Conservation (phyloP, 2,113 vertebrate species). For the Scytalopus superciliaris region DNA sequence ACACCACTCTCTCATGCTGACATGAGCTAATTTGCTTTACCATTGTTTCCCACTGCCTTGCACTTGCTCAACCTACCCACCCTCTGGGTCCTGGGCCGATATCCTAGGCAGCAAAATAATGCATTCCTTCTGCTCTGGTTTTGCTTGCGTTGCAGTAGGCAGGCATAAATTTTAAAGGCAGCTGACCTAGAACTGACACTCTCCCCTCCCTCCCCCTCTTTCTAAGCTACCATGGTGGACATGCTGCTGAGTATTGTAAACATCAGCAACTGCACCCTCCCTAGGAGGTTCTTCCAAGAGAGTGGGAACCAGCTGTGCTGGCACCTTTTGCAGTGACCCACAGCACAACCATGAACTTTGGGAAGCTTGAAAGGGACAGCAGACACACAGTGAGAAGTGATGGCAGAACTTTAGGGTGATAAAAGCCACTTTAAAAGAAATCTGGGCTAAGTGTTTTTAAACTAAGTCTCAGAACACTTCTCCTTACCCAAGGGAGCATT, state of each 20-base stretch:
- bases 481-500: neutral
- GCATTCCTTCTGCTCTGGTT: neutral
- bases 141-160: neutral
- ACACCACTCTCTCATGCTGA: neutral
- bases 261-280: neutral
- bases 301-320: neutral
- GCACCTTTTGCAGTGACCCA: neutral
- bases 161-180: slow-evolving; percentile 14
- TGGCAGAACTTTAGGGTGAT: neutral
- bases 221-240: neutral
- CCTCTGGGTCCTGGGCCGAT: neutral
- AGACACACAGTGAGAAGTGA: rapidly evolving
- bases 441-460: neutral
- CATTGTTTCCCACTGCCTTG: slow-evolving; percentile 16
- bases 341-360: rapidly evolving
- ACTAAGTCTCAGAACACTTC: neutral
- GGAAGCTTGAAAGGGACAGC: rapidly evolving
- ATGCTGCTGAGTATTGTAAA: neutral
- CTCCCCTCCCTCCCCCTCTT: neutral
- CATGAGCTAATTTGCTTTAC: neutral
- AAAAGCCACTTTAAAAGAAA: neutral
- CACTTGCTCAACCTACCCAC: slow-evolving; percentile 14
- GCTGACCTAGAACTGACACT: neutral
- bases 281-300: neutral
- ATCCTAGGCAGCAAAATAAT: slow-evolving; percentile 11